Evolutionary conservation across 1,140 invertebrate species (phyloP).

Genomic region (Anoplophora glabripennis): DNA sequence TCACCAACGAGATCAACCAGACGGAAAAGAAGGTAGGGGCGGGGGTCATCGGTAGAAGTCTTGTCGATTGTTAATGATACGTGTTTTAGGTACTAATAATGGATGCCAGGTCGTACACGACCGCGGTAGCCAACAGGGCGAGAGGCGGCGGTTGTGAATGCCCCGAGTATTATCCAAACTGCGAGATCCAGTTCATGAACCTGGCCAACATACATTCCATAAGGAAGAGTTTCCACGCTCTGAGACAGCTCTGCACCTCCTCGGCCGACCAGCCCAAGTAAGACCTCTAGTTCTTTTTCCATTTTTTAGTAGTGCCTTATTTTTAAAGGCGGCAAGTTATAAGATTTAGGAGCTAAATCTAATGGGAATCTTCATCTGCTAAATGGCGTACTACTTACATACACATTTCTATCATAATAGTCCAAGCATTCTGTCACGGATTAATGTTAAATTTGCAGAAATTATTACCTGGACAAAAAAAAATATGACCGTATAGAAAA

Average conservation of each 20-base stretch:
- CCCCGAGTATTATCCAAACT: slow-evolving; percentile 89
- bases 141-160: slow-evolving; percentile 95
- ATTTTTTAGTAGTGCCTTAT: neutral
- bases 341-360: neutral
- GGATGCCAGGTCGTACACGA: slow-evolving; percentile 92
- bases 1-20: slow-evolving; percentile 27
- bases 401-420: no score
- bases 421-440: no score
- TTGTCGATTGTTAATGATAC: neutral
- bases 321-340: no score
- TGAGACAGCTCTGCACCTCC: slow-evolving; percentile 72
- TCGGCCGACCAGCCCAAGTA: slow-evolving; percentile 75
- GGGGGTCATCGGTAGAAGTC: neutral
- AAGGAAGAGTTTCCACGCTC: slow-evolving; percentile 78
- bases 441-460: no score
- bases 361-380: no score
- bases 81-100: slow-evolving; percentile 78
- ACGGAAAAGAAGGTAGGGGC: slow-evolving; percentile 39
- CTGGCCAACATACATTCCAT: slow-evolving; percentile 96
- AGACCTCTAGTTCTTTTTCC: no score
- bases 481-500: no score
- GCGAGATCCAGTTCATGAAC: slow-evolving; percentile 96
- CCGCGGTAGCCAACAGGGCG: slow-evolving; percentile 91
- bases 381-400: no score
- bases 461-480: no score